Conservation (phyloP, 2,113 vertebrate genomes). For the Ramphastos sulfuratus region DNA sequence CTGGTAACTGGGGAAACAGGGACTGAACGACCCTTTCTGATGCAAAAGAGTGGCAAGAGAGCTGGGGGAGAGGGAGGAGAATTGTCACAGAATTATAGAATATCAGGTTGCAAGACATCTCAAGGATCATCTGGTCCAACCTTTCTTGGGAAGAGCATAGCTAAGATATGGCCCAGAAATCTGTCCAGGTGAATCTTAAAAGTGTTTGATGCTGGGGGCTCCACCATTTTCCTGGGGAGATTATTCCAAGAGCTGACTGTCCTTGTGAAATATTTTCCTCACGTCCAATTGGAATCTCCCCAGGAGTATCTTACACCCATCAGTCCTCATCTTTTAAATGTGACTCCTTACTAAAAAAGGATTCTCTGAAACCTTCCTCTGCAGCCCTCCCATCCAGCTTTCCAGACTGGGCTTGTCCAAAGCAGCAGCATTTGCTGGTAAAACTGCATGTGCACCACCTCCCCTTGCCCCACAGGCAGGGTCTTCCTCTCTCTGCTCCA, state of each 20-base stretch:
- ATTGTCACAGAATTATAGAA: background rate
- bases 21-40: background rate
- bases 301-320: background rate
- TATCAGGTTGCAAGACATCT: background rate
- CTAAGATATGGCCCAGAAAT: background rate
- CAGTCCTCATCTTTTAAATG: background rate
- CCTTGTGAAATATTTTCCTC: background rate
- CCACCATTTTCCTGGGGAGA: background rate
- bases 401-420: background rate
- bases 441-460: background rate
- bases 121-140: background rate
- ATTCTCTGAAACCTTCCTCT: background rate
- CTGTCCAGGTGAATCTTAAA: background rate
- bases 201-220: background rate
- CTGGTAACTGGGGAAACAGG: background rate
- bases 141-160: background rate
- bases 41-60: background rate
- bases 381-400: background rate
- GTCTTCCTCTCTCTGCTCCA: background rate
- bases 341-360: background rate
- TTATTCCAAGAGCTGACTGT: background rate
- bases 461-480: background rate
- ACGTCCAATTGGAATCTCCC: background rate
- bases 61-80: background rate
- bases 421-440: background rate